These are phyloP conservation scores for Leucoraja erinaceus DNA, from an alignment of 2,113 vertebrate species.

Conservation along the genomic window DNA sequence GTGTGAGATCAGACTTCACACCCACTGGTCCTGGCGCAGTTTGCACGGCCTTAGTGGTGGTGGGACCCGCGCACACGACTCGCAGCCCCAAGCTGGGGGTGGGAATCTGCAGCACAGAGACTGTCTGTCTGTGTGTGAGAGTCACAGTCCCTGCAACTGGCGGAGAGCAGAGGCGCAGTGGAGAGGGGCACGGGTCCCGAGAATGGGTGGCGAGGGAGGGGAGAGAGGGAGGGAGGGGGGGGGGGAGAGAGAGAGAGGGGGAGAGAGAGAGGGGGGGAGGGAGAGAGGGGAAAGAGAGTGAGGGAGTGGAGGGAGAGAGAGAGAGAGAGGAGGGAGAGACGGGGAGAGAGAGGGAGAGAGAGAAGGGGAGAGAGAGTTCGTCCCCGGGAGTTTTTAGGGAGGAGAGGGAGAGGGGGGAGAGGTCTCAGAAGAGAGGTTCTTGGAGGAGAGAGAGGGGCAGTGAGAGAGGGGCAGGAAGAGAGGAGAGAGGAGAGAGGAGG, in stretches of 20 bases:
- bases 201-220: not conserved
- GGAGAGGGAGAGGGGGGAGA: no score
- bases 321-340: not conserved
- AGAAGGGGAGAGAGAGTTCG: not conserved
- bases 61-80: not conserved
- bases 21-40: not conserved
- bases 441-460: no score
- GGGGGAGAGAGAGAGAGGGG: no score
- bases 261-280: no score
- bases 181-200: no score
- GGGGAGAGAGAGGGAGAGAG: not conserved
- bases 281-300: no score
- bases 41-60: not conserved
- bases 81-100: not conserved
- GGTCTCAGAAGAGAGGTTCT: no score
- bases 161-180: not conserved
- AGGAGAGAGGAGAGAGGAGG: no score
- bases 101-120: not conserved
- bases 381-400: no score
- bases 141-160: not conserved
- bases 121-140: not conserved
- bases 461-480: no score
- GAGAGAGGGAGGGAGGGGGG: no score
- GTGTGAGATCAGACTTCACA: not conserved
- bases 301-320: not conserved